Evolutionary conservation across 2,113 vertebrate genomes (phyloP).

Genomic region (Saiga tatarica): DNA sequence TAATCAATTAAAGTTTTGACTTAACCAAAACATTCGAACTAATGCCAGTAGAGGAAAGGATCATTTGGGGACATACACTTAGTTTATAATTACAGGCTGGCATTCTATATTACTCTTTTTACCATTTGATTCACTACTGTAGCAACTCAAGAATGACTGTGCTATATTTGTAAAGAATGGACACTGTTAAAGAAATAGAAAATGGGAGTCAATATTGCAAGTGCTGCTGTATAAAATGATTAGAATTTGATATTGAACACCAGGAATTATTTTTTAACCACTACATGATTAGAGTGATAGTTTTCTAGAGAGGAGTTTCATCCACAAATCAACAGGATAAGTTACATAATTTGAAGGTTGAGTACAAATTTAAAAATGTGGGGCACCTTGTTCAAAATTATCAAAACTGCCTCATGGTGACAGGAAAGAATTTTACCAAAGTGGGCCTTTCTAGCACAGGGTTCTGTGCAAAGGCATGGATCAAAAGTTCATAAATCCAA

Average conservation of each 20-base stretch:
- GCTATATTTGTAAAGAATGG: neutral
- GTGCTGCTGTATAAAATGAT: neutral
- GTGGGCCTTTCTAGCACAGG: neutral
- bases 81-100: neutral
- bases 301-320: neutral
- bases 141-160: neutral
- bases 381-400: neutral
- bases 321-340: neutral
- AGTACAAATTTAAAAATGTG: neutral
- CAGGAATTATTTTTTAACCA: neutral
- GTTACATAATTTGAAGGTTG: neutral
- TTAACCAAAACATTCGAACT: neutral
- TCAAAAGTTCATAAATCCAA: neutral
- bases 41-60: neutral
- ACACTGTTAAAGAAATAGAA: neutral
- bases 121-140: neutral
- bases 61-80: too few relatives aligned
- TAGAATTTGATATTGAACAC: neutral
- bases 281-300: neutral
- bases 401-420: neutral
- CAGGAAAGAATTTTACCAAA: neutral
- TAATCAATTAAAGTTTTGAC: neutral
- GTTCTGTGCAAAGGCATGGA: neutral
- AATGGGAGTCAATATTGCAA: neutral
- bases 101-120: neutral